Evolutionary conservation across 2,888 invertebrate species (phyloP).

Genomic region (Nemurella pictetii): DNA sequence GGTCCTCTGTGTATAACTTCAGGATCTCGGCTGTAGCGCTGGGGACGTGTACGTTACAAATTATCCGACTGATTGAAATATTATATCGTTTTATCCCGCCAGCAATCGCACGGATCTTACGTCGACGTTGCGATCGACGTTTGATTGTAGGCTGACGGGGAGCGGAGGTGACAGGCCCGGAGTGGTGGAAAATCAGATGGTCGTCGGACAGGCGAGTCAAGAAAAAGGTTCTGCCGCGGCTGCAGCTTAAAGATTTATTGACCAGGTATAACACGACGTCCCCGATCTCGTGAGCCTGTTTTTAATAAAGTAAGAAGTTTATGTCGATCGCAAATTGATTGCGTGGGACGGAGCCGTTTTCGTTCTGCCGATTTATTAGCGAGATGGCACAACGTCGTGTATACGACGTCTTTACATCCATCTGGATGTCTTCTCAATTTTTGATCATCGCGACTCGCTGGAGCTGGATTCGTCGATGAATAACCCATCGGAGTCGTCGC

Average conservation of each 20-base stretch:
- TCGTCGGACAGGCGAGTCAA: background rate
- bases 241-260: too few species aligned
- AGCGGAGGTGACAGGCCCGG: background rate
- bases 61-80: background rate
- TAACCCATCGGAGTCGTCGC: background rate
- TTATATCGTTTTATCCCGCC: background rate
- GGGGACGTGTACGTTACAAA: background rate
- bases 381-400: background rate
- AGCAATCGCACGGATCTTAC: background rate
- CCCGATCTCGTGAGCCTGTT: background rate
- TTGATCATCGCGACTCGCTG: background rate
- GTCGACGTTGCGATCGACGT: background rate
- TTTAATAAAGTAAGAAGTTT: background rate
- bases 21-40: background rate
- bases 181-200: background rate
- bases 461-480: background rate
- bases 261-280: background rate
- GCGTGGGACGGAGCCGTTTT: background rate
- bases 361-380: background rate
- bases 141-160: background rate
- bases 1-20: background rate
- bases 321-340: background rate
- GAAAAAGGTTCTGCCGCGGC: too few species aligned
- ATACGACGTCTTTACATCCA: too few species aligned
- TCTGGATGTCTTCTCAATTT: background rate